Evolutionary conservation across 2,888 invertebrate genomes (phyloP).

Genomic region (Tetramorium bicarinatum): DNA sequence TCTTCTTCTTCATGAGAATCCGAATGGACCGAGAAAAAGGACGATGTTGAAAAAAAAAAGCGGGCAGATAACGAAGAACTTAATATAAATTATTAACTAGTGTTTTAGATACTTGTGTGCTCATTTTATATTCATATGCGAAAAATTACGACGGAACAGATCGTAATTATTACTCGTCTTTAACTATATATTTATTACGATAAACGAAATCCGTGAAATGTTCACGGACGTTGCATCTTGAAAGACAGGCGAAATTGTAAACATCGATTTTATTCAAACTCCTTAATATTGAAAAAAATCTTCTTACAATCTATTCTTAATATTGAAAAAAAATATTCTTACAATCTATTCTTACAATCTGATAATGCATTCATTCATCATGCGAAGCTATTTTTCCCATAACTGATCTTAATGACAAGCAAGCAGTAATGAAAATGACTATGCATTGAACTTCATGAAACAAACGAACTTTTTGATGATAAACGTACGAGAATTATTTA

Average conservation of each 20-base stretch:
- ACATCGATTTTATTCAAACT: not conserved
- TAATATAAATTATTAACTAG: constrained; percentile 60
- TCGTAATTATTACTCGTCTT: constrained; percentile 38
- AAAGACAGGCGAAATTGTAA: not conserved
- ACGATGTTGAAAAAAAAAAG: constrained; percentile 31
- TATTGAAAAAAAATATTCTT: constrained; percentile 19
- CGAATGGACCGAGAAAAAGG: constrained; percentile 3
- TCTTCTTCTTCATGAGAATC: constrained; percentile 27
- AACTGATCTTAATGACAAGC: not conserved
- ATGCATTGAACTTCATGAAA: not conserved
- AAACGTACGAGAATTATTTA: not conserved
- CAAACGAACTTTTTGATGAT: not conserved
- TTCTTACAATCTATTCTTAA: not conserved
- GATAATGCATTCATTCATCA: not conserved
- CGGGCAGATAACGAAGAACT: constrained; percentile 46
- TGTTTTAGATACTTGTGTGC: constrained; percentile 11
- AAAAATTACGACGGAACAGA: not conserved
- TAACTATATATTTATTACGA: constrained; percentile 2
- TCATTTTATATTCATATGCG: not conserved
- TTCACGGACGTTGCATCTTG: constrained; percentile 1
- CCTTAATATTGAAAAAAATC: constrained; percentile 1
- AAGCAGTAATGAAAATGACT: not conserved
- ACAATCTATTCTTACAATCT: not conserved
- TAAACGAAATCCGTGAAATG: constrained; percentile 19
- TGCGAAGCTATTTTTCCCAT: not conserved